Evolutionary conservation across 2,797 vertebrate species (phyloP).

Genomic region (Cuniculus paca): DNA sequence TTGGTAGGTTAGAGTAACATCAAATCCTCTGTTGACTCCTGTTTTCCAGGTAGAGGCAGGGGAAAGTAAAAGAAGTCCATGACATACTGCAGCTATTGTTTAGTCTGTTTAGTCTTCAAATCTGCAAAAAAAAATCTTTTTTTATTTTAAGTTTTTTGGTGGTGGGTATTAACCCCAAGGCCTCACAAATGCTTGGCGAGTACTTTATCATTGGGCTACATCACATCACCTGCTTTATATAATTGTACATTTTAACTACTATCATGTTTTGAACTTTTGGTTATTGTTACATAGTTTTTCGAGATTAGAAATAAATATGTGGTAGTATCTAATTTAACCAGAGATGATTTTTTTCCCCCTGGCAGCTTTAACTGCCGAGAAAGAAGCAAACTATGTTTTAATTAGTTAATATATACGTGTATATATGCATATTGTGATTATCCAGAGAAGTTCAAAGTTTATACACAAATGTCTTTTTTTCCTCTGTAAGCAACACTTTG

Average conservation of each 20-base stretch:
- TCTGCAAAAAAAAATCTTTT: slow-evolving; percentile 1
- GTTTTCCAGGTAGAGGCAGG: background rate
- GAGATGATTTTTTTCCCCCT: background rate
- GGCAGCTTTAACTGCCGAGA: slow-evolving; percentile 11
- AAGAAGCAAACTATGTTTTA: slow-evolving; percentile 60
- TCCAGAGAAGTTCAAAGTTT: slow-evolving; percentile 44
- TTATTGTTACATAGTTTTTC: slow-evolving; percentile 52
- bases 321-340: slow-evolving; percentile 38
- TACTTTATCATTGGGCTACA: background rate
- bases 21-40: slow-evolving; percentile 39
- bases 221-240: background rate
- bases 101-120: slow-evolving; percentile 48
- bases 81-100: slow-evolving; percentile 42
- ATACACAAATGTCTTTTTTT: background rate
- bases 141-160: background rate
- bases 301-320: slow-evolving; percentile 49
- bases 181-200: background rate
- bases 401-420: background rate
- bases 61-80: slow-evolving; percentile 54
- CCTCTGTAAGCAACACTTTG: background rate
- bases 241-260: slow-evolving; percentile 45
- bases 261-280: slow-evolving; percentile 56
- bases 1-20: slow-evolving; percentile 39
- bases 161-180: background rate
- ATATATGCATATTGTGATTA: background rate